A percentile compares a stretch with the other conserved stretches of the same genome.
Evolutionary conservation across 2,797 vertebrate genomes (phyloP).

Genomic region (Champsocephalus gunnari): DNA sequence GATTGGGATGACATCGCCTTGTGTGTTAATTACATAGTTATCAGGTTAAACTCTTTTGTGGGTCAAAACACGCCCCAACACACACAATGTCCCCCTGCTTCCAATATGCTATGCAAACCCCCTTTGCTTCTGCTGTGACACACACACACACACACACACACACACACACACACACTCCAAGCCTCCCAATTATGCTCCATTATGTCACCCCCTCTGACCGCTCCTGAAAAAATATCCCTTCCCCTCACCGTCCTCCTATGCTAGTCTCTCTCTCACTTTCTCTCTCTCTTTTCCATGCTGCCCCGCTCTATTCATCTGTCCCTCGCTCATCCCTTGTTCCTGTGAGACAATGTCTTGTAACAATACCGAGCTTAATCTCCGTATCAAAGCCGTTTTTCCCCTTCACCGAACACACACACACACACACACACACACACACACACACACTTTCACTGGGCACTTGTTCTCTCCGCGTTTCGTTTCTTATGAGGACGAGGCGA

Average conservation of each 20-base stretch:
- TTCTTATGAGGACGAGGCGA: slow-evolving; percentile 2
- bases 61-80: slow-evolving; percentile 68
- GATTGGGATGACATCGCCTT: slow-evolving; percentile 48
- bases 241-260: slow-evolving; percentile 42
- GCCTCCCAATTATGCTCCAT: slow-evolving; percentile 89
- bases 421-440: slow-evolving; percentile 39
- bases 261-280: slow-evolving; percentile 43
- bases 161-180: slow-evolving; percentile 21
- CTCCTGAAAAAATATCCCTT: slow-evolving; percentile 89
- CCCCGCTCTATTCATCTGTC: slow-evolving; percentile 31
- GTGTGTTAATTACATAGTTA: slow-evolving; percentile 80
- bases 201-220: slow-evolving; percentile 93
- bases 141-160: slow-evolving; percentile 31
- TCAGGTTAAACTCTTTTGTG: slow-evolving; percentile 88
- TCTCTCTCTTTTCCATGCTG: slow-evolving; percentile 58
- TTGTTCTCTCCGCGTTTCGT: slow-evolving; percentile 2
- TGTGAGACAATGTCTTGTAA: slow-evolving; percentile 98
- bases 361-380: slow-evolving; percentile 98
- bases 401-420: slow-evolving; percentile 83
- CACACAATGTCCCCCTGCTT: slow-evolving; percentile 76
- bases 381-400: slow-evolving; percentile 99
- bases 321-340: slow-evolving; percentile 87
- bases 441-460: slow-evolving; percentile 7
- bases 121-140: slow-evolving; percentile 50
- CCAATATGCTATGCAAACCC: slow-evolving; percentile 88